phyloP scores from a whole-genome alignment of 1,140 invertebrate species.

The Temnothorax curvispinosus region DNA sequence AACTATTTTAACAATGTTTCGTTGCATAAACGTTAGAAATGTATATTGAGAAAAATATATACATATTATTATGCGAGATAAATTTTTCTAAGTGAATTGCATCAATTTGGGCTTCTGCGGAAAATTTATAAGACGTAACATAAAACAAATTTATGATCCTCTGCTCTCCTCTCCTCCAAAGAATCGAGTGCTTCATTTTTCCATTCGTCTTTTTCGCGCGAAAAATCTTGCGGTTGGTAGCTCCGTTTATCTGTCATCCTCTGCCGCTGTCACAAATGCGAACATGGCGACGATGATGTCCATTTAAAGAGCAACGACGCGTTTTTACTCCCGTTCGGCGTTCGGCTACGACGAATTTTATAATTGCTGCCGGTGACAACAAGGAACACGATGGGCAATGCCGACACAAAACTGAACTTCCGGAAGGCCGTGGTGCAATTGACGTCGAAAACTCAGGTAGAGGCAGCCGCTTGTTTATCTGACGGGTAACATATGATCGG shows the following conservation, averaged over 20 bases:
- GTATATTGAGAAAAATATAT: too few relatives aligned
- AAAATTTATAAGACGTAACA: too few relatives aligned
- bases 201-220: neutral
- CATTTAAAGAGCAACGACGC: slow-evolving; percentile 52
- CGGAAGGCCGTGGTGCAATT: slow-evolving; percentile 98
- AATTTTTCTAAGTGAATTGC: too few relatives aligned
- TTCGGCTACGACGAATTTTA: slow-evolving; percentile 17
- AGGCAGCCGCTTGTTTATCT: slow-evolving; percentile 61
- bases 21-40: neutral
- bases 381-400: slow-evolving; percentile 94
- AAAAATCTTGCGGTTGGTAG: slow-evolving; percentile 40
- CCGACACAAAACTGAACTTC: slow-evolving; percentile 98
- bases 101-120: too few relatives aligned
- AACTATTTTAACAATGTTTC: neutral
- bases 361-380: slow-evolving; percentile 7
- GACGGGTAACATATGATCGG: slow-evolving; percentile 57
- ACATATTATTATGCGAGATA: too few relatives aligned
- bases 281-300: slow-evolving; percentile 66
- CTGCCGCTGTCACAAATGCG: slow-evolving; percentile 29
- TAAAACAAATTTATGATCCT: neutral
- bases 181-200: neutral
- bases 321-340: slow-evolving; percentile 31
- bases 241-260: slow-evolving; percentile 13
- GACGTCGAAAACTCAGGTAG: slow-evolving; percentile 97
- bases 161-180: neutral